A percentile compares a stretch with the other conserved stretches of the same genome.
Conservation (phyloP, 2,797 vertebrate species). For the Galaxias olidus region DNA sequence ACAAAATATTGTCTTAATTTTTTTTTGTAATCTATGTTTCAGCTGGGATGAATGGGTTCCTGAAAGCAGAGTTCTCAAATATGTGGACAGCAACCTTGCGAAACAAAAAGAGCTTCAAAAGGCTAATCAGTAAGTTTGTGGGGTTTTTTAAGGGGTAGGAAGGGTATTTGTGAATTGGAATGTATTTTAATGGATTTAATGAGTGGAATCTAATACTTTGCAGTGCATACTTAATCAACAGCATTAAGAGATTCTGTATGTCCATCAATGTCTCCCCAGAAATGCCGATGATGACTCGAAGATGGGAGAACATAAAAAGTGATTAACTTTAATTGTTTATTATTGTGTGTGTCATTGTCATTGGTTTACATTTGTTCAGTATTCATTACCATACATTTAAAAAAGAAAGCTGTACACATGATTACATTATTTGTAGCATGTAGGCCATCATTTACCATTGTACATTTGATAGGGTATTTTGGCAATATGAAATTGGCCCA, state of each 20-base stretch:
- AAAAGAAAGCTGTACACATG: neutral
- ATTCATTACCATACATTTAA: neutral
- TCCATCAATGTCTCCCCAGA: conserved; percentile 1
- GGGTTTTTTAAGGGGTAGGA: neutral
- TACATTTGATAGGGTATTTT: too few relatives aligned
- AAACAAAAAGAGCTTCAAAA: conserved; percentile 99
- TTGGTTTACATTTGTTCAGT: neutral
- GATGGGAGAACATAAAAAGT: neutral
- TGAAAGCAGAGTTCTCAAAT: conserved; percentile 99
- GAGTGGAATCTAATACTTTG: neutral
- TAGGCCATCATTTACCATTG: too few relatives aligned
- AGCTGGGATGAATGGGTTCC: conserved; percentile 99
- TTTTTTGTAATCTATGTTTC: conserved; percentile 39
- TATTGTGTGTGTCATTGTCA: neutral
- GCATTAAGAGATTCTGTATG: neutral
- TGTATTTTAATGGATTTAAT: neutral
- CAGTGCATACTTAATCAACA: neutral
- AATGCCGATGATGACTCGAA: conserved; percentile 9
- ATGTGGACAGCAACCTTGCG: conserved; percentile 98
- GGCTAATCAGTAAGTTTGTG: conserved; percentile 92
- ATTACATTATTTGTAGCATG: conserved; percentile 2
- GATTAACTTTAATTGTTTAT: conserved; percentile 3
- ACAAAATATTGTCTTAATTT: too few relatives aligned
- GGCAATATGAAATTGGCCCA: too few relatives aligned
- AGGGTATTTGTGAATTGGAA: too few relatives aligned